Conservation (phyloP, 2,113 vertebrate genomes). For the Phylloscopus trochilus region DNA sequence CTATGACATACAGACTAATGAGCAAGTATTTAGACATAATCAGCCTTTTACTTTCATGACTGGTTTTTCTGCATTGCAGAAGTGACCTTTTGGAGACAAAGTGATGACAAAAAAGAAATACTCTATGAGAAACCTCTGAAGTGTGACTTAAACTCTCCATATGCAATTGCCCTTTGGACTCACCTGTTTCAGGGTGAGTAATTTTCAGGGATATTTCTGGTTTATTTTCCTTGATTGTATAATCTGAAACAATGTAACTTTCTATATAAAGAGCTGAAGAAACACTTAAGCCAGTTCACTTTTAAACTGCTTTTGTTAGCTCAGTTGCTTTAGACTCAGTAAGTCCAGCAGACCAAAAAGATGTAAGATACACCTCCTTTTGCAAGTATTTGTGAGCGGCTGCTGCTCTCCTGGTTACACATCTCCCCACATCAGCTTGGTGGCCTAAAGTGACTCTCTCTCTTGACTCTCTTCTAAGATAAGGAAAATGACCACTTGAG, state of each 20-base stretch:
- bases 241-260: background rate
- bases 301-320: background rate
- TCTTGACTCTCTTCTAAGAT: background rate
- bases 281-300: background rate
- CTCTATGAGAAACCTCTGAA: background rate
- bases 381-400: fast-evolving
- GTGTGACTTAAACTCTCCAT: background rate
- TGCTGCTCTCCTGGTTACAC: background rate
- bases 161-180: background rate
- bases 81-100: background rate
- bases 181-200: background rate
- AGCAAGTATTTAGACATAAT: background rate
- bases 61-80: background rate
- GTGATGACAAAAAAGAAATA: background rate
- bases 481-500: background rate
- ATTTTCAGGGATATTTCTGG: background rate
- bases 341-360: background rate
- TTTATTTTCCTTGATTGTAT: background rate
- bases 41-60: background rate
- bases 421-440: background rate
- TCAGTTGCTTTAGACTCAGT: background rate
- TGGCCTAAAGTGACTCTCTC: background rate
- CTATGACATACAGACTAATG: background rate
- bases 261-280: background rate
- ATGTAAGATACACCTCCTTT: background rate